These are phyloP conservation scores for Perizoma flavofasciatum DNA, from an alignment of 2,888 invertebrate species.

Conservation along the genomic window DNA sequence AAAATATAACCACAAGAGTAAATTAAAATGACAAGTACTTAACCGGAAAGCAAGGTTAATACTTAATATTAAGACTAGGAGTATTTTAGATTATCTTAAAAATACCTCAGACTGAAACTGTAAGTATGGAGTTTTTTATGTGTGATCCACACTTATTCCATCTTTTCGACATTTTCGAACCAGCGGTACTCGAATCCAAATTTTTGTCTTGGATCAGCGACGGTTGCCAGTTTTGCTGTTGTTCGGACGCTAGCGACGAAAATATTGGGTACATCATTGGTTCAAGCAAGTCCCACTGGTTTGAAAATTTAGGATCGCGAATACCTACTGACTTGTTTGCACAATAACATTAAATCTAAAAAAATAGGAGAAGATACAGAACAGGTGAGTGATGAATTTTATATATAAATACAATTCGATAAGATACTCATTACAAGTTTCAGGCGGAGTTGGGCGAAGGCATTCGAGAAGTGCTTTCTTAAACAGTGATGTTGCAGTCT, in stretches of 20 bases:
- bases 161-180: too few relatives aligned
- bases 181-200: too few relatives aligned
- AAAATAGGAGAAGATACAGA: background rate
- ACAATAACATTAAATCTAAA: too few relatives aligned
- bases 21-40: slow-evolving; percentile 24
- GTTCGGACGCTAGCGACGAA: too few relatives aligned
- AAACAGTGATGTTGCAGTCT: slow-evolving; percentile 20
- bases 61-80: slow-evolving; percentile 39
- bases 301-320: too few relatives aligned
- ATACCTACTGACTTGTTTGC: too few relatives aligned
- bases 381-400: background rate
- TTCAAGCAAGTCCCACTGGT: too few relatives aligned
- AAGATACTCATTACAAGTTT: background rate
- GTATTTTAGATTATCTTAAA: slow-evolving; percentile 29
- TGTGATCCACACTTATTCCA: background rate
- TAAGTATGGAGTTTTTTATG: background rate
- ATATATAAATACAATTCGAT: background rate
- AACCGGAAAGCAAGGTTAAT: slow-evolving; percentile 26
- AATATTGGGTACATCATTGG: too few relatives aligned
- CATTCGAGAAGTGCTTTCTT: slow-evolving; percentile 1
- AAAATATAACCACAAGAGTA: slow-evolving; percentile 13
- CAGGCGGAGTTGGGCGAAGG: slow-evolving; percentile 6
- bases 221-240: too few relatives aligned
- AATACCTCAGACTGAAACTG: slow-evolving; percentile 10
- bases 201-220: too few relatives aligned